Percentiles rank a stretch among this genome's conserved stretches.
Conservation (phyloP, 2,888 invertebrate genomes). For the Anorthoa munda region DNA sequence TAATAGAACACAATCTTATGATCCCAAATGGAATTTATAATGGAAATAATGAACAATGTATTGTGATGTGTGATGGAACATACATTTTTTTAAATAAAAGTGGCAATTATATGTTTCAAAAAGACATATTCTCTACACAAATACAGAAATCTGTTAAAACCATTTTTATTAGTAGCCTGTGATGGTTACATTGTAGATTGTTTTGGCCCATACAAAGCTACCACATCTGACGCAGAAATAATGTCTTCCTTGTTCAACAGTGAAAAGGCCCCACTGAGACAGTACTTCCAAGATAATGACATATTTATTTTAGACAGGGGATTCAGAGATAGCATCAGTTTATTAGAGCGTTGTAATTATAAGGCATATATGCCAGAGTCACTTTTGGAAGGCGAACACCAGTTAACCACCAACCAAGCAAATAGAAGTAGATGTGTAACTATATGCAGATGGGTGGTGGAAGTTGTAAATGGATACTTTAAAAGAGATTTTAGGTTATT, state of each 20-base stretch:
- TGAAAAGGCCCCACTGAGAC: slow-evolving; percentile 17
- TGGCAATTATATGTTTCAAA: slow-evolving; percentile 17
- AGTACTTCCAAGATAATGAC: slow-evolving; percentile 9
- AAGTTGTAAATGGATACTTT: slow-evolving; percentile 13
- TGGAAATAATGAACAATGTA: slow-evolving; percentile 16
- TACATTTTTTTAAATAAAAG: slow-evolving; percentile 29
- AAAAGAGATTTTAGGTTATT: slow-evolving; percentile 6
- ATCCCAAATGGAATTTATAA: slow-evolving; percentile 31
- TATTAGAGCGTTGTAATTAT: slow-evolving; percentile 7
- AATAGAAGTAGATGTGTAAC: slow-evolving; percentile 13
- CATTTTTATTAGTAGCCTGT: slow-evolving; percentile 8
- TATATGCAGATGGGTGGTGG: slow-evolving; percentile 8
- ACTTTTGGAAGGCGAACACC: slow-evolving; percentile 5
- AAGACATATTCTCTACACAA: slow-evolving; percentile 1
- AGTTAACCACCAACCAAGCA: slow-evolving; percentile 3
- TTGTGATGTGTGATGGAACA: slow-evolving; percentile 29
- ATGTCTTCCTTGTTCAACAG: slow-evolving; percentile 6
- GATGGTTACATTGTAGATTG: slow-evolving; percentile 34
- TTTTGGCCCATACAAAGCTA: slow-evolving; percentile 32
- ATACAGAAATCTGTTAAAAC: background rate
- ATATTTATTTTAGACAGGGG: slow-evolving; percentile 20
- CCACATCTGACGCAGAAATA: slow-evolving; percentile 9
- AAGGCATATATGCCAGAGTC: slow-evolving; percentile 15
- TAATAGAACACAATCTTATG: slow-evolving; percentile 19
- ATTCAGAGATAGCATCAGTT: slow-evolving; percentile 13